Evolutionary conservation across 2,113 vertebrate species (phyloP).

Genomic region (Cervus canadensis): DNA sequence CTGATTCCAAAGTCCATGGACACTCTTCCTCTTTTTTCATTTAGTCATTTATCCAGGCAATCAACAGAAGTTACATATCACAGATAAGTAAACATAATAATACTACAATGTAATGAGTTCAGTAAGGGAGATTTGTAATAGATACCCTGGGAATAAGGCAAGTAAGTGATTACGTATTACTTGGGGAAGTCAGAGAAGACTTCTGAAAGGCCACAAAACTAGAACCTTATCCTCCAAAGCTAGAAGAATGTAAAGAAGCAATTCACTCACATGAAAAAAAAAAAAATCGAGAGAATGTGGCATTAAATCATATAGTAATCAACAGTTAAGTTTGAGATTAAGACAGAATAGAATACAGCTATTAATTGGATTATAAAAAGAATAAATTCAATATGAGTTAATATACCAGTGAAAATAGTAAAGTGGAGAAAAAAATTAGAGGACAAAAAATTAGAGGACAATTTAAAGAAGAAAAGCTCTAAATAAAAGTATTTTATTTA

Average conservation of each 20-base stretch:
- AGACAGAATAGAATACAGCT: not conserved
- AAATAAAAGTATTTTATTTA: not conserved
- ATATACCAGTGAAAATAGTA: not conserved
- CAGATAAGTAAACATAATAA: not conserved
- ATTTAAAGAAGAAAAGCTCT: not conserved
- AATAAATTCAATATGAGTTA: not conserved
- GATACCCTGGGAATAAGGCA: not conserved
- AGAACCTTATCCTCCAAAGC: not conserved
- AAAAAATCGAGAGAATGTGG: not conserved
- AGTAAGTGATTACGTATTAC: not conserved
- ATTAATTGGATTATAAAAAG: not conserved
- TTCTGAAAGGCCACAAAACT: not conserved
- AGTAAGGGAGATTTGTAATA: not conserved
- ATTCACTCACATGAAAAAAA: not conserved
- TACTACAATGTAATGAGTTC: not conserved
- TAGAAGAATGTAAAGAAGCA: not conserved
- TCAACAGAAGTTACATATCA: not conserved
- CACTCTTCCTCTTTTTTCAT: not conserved
- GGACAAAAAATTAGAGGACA: not conserved
- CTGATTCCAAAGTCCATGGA: not conserved
- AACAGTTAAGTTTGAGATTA: not conserved
- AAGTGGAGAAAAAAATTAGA: not conserved
- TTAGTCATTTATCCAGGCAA: not conserved
- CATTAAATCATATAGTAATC: not conserved
- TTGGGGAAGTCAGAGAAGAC: not conserved